Evolutionary conservation across 2,888 invertebrate genomes (phyloP).

Genomic region (Idaea straminata): DNA sequence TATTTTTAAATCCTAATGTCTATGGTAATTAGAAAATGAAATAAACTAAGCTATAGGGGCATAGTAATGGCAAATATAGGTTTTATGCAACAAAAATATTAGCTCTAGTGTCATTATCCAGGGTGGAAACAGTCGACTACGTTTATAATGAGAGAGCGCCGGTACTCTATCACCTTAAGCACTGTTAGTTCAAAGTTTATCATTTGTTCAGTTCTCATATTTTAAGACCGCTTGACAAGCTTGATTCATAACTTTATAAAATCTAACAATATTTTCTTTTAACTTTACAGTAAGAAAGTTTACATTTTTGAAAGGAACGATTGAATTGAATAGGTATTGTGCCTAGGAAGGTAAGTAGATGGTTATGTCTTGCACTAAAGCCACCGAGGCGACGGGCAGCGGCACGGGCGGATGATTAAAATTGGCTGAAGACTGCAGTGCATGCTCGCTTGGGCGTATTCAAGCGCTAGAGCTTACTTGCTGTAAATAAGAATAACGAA

Average conservation of each 20-base stretch:
- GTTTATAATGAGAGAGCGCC: too few species aligned
- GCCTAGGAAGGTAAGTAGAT: not conserved
- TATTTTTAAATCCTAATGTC: too few species aligned
- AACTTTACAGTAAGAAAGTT: not conserved
- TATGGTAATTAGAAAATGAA: too few species aligned
- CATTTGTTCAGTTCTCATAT: not conserved
- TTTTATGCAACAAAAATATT: too few species aligned
- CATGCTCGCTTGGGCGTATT: conserved; percentile 1
- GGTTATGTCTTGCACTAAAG: not conserved
- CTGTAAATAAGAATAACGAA: not conserved
- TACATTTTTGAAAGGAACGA: not conserved
- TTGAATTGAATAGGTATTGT: not conserved
- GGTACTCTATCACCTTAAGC: too few species aligned
- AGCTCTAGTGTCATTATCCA: too few species aligned
- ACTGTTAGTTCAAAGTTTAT: not conserved
- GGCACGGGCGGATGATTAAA: not conserved
- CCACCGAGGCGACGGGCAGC: not conserved
- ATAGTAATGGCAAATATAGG: too few species aligned
- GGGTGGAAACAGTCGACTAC: too few species aligned
- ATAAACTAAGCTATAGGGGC: too few species aligned
- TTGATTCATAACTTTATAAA: not conserved
- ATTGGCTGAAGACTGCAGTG: conserved; percentile 1
- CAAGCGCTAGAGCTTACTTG: not conserved
- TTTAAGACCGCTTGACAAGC: not conserved
- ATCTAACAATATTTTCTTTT: not conserved